Evolutionary conservation across 2,797 vertebrate species (phyloP).

Genomic region (Pipistrellus pipistrellus): DNA sequence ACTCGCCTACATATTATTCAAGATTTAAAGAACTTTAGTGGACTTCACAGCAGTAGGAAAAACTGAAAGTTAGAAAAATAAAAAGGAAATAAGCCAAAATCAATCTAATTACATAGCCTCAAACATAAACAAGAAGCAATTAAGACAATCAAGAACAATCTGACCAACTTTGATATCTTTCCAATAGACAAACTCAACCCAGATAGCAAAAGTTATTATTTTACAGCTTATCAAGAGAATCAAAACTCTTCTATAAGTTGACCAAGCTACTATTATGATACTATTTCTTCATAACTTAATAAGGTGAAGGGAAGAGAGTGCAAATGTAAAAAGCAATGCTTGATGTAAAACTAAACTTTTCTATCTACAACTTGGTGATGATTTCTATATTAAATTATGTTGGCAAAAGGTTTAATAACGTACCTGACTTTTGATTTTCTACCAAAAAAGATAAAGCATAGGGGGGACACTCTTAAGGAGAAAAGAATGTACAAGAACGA

Average conservation of each 20-base stretch:
- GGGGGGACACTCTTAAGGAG: no score
- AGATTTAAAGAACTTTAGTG: constrained; percentile 80
- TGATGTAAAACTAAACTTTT: constrained; percentile 71
- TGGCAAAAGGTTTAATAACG: constrained; percentile 75
- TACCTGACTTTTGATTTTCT: constrained; percentile 71
- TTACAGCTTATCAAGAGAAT: constrained; percentile 84
- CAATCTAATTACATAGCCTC: constrained; percentile 84
- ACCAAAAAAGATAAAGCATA: constrained; percentile 57
- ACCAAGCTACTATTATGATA: constrained; percentile 80
- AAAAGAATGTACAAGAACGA: not conserved
- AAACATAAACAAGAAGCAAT: constrained; percentile 87
- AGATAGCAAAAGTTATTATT: constrained; percentile 83
- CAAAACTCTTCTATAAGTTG: constrained; percentile 76
- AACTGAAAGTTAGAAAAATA: constrained; percentile 81
- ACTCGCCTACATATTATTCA: constrained; percentile 81
- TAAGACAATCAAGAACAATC: constrained; percentile 85
- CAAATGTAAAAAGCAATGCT: constrained; percentile 71
- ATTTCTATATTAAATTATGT: constrained; percentile 68
- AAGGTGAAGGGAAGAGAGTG: constrained; percentile 59
- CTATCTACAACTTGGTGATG: constrained; percentile 51
- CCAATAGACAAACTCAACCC: constrained; percentile 83
- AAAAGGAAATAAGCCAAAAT: constrained; percentile 79
- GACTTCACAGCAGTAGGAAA: constrained; percentile 75
- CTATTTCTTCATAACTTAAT: constrained; percentile 84
- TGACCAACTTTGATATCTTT: constrained; percentile 82